Conservation (phyloP, 2,888 invertebrate species). For the Pterostichus niger region DNA sequence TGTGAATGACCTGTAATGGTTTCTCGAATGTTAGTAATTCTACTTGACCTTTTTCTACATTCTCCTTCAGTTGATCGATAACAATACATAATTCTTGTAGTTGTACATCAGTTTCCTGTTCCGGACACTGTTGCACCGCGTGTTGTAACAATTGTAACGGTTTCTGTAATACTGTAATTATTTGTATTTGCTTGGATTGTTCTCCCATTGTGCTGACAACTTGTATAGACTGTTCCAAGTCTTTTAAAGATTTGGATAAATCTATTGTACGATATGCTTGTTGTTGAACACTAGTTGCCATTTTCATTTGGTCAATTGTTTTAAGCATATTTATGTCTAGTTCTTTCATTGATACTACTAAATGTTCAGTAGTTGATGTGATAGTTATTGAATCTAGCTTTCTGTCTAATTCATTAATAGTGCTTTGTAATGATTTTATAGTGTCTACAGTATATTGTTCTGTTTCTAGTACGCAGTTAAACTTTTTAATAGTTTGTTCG, state of each 20-base stretch:
- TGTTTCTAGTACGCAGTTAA: slow-evolving; percentile 18
- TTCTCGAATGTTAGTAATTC: slow-evolving; percentile 69
- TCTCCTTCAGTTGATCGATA: slow-evolving; percentile 70
- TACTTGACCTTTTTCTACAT: slow-evolving; percentile 2
- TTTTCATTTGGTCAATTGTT: slow-evolving; percentile 68
- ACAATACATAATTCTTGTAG: slow-evolving; percentile 71
- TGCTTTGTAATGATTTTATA: slow-evolving; percentile 68
- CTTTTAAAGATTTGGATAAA: slow-evolving; percentile 72
- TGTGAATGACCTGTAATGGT: slow-evolving; percentile 69
- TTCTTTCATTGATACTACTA: slow-evolving; percentile 66
- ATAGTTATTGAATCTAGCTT: slow-evolving; percentile 60
- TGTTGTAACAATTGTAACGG: slow-evolving; percentile 72
- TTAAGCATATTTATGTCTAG: slow-evolving; percentile 67
- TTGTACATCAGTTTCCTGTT: slow-evolving; percentile 70
- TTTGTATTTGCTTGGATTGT: slow-evolving; percentile 70
- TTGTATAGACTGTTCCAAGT: slow-evolving; percentile 70
- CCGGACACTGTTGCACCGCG: slow-evolving; percentile 34
- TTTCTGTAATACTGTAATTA: slow-evolving; percentile 72
- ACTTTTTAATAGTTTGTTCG: slow-evolving; percentile 55
- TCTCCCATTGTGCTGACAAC: slow-evolving; percentile 70
- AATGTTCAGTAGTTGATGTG: slow-evolving; percentile 66
- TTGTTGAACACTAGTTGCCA: slow-evolving; percentile 2
- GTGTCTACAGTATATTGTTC: slow-evolving; percentile 66
- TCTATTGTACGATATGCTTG: too few relatives aligned
- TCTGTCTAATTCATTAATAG: slow-evolving; percentile 66